Evolutionary conservation across 2,888 invertebrate genomes (phyloP).

Genomic region (Aleiodes alternator): DNA sequence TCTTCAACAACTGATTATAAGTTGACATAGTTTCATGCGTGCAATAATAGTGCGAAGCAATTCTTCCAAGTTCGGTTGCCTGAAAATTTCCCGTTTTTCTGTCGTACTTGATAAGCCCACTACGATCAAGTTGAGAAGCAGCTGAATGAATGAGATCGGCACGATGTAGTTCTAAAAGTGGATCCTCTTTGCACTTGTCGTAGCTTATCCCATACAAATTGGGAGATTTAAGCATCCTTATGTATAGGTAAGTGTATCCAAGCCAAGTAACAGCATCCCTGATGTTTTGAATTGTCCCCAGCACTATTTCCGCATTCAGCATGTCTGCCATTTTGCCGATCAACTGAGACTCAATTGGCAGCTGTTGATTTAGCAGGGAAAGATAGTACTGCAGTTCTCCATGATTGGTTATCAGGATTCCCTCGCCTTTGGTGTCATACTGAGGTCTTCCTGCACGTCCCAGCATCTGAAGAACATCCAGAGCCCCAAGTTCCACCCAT

Average conservation of each 20-base stretch:
- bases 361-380: conserved; percentile 97
- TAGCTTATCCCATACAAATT: conserved; percentile 88
- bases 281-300: conserved; percentile 94
- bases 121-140: conserved; percentile 91
- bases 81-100: conserved; percentile 92
- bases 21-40: conserved; percentile 97
- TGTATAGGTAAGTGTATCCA: conserved; percentile 97
- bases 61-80: conserved; percentile 96
- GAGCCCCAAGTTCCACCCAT: conserved; percentile 97
- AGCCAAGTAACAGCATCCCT: conserved; percentile 95
- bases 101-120: conserved; percentile 97
- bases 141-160: conserved; percentile 98
- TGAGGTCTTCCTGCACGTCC: conserved; percentile 96
- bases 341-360: conserved; percentile 98
- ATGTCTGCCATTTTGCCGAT: conserved; percentile 95
- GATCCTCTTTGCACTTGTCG: conserved; percentile 89
- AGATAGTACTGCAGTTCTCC: conserved; percentile 98
- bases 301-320: conserved; percentile 97
- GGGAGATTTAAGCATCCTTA: conserved; percentile 94
- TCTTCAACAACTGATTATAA: conserved; percentile 97
- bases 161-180: conserved; percentile 89
- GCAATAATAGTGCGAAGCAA: conserved; percentile 99
- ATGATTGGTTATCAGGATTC: conserved; percentile 98
- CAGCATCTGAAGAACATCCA: conserved; percentile 99
- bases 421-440: conserved; percentile 97